Evolutionary conservation across 2,113 vertebrate genomes (phyloP).

Genomic region (Odobenus rosmarus): DNA sequence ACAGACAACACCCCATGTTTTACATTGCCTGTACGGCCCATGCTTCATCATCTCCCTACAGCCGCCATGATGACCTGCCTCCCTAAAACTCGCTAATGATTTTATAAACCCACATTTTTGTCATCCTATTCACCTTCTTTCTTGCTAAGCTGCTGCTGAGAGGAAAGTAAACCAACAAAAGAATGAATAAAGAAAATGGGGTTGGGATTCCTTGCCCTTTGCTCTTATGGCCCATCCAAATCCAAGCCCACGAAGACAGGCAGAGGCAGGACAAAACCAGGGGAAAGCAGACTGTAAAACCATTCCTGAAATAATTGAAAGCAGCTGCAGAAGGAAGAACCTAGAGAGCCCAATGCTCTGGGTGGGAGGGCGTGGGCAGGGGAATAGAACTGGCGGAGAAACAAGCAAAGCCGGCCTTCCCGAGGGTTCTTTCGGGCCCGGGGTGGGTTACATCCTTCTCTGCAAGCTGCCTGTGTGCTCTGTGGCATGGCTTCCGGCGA

Average conservation of each 20-base stretch:
- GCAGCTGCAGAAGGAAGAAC: neutral
- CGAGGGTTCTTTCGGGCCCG: neutral
- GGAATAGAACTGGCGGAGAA: neutral
- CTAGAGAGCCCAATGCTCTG: neutral
- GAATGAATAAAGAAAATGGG: neutral
- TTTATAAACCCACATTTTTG: neutral
- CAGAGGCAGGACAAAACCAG: neutral
- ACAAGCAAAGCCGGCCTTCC: neutral
- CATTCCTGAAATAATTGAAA: neutral
- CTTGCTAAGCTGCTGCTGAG: slow-evolving; percentile 1
- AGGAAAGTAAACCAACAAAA: neutral
- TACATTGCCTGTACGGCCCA: neutral
- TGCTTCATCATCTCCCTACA: neutral
- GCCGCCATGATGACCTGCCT: neutral
- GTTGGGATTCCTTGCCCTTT: slow-evolving; percentile 9
- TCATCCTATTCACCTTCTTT: neutral
- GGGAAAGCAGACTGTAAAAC: neutral
- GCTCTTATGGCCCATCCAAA: neutral
- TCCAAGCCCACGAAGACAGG: neutral
- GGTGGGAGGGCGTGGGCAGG: neutral
- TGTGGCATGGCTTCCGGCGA: neutral
- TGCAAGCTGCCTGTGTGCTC: neutral
- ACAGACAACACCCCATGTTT: neutral
- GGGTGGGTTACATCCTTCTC: neutral
- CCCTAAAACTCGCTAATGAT: neutral